A percentile compares a stretch with the other conserved stretches of the same genome.
Evolutionary conservation across 2,797 vertebrate species (phyloP).

Genomic region (Manis crassicaudata): DNA sequence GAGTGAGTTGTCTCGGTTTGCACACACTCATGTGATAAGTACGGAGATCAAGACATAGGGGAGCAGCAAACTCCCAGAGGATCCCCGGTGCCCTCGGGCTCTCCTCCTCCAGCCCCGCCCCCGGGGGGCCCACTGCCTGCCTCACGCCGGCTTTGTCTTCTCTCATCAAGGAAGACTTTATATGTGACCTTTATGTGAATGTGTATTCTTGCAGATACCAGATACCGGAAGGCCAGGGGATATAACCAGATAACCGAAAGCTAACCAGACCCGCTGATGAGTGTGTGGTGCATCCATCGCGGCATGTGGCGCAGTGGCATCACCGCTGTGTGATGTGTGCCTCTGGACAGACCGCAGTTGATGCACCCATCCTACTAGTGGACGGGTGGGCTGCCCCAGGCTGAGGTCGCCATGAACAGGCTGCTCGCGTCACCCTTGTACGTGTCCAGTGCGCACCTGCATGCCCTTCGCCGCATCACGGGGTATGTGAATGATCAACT

Average conservation of each 20-base stretch:
- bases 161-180: not conserved
- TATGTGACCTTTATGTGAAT: not conserved
- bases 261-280: no score
- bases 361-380: not conserved
- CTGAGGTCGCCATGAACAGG: no score
- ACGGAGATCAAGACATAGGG: accelerated
- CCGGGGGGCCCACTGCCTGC: no score
- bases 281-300: accelerated
- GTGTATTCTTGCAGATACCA: accelerated
- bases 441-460: accelerated
- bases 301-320: not conserved
- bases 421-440: no score
- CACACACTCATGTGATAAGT: accelerated
- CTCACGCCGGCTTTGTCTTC: not conserved
- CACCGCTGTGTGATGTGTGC: not conserved
- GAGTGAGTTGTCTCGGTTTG: not conserved
- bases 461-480: accelerated
- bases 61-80: not conserved
- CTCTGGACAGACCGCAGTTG: not conserved
- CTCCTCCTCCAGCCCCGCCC: not conserved
- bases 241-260: no score
- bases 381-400: not conserved
- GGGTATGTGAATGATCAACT: accelerated
- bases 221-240: no score
- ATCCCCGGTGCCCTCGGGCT: not conserved